Base-by-base conservation (phyloP, 2,113 vertebrate species). In the Thalassoma bifasciatum region DNA sequence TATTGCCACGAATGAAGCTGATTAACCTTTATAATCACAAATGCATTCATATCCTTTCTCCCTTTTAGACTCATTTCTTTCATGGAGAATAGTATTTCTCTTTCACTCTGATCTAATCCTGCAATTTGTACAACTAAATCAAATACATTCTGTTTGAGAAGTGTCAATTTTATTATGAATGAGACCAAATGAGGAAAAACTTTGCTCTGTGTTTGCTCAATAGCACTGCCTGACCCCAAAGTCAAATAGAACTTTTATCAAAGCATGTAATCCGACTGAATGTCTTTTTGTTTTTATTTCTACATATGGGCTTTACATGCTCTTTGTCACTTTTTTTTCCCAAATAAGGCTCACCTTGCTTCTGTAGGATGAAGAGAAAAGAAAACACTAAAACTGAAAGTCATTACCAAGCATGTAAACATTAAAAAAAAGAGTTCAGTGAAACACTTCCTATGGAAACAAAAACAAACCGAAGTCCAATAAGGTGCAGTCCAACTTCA, bases 181-280 rank as follows among this genome's bases (percentile, higher is more conserved):
- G 66, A 49, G 26, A 66, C 12, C 38, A 40, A 11, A 40, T 40
- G 12, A 40, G 12, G 2, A 13, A 2, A 40, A 40, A 40, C 38
- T 11, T 40, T 40, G 2, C 38, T 40, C 38, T 40, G 5, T 40
- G 9, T 10, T 23, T 73, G 73, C 79, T 86, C 79, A 49, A 86
- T 81, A 85, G 93, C 94, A 94, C 93, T 93, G 91, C 92, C 94
- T 95, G 94, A 94, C n/a, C n/a, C n/a, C n/a, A n/a, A n/a, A n/a
- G n/a, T n/a, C n/a, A 94, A 89, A 94, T 94, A 54, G 89, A 92
- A 94, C 89, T 91, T 86, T 90, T 91, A 92, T 88, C 86, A 90
- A 82, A 74, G 79, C 87, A 73, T 75, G 88, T 80, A 82, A 80
- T 89, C 62, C 75, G 22, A 16, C 78, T 90, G 85, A 76, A 72